Evolutionary conservation across 1,140 invertebrate species (phyloP), one percentile per base, ranked within the genome.

Genomic region (Aradophagus sp.): DNA sequence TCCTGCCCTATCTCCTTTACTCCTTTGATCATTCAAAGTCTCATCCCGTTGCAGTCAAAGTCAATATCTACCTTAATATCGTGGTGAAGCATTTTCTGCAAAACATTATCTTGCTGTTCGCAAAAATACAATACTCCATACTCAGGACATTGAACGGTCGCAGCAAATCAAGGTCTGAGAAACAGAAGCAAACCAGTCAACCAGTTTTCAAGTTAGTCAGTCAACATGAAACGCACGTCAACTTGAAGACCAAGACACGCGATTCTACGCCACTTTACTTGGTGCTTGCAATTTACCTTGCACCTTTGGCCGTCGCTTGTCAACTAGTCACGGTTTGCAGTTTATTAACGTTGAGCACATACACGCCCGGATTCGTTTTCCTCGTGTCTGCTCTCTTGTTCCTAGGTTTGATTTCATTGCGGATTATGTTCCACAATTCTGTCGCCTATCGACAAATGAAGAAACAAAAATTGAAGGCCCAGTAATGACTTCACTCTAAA

Each of bases 331-430:
- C 65, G 0, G 31, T 86, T 2, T 73, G 74, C 23, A 70, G 63
- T 34, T 31, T 85, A 10, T 72, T 83, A 42, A 56, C 78, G 0
- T 29, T 78, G 1, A 77, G 75, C 39, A 83, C 80, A 27, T 80
- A 81, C 47, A 80, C 83, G 0, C 84, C 84, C 0, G 84, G 84
- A 15, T 86, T 84, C 26, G 42, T 85, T 16, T 86, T 86, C 42
- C 75, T 86, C 0, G 50, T 84, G 0, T 48, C 58, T 0, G 75
- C 83, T 0, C 34, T 84, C 1, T 11, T 84, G 8, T 80, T 80
- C 10, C 73, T 84, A 34, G 83, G 77, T 2, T 68, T 61, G 7
- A 83, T 86, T 44, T 78, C 77, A 0, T 59, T 77, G 13, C 84
- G 80, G 48, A 68, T 85, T 5, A 68, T 86, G 47, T 75, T 78